Percentiles rank a stretch among this genome's conserved stretches.
phyloP scores from a whole-genome alignment of 2,888 invertebrate genomes.

The Netelia virgata region DNA sequence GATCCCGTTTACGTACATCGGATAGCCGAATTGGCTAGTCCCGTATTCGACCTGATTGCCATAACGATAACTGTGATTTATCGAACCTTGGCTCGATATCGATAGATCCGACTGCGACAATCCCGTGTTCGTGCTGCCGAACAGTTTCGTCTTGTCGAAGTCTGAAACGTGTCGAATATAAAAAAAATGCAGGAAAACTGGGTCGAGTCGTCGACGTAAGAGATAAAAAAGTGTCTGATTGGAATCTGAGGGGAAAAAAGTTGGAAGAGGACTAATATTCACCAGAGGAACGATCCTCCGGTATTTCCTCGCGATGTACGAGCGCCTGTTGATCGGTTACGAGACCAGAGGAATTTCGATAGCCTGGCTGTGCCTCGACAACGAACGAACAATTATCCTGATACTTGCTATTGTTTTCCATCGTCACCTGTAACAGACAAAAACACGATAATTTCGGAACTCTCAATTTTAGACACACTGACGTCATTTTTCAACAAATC shows the following conservation, averaged over 20 bases:
- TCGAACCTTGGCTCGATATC: slow-evolving; percentile 90
- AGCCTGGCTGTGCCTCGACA: slow-evolving; percentile 81
- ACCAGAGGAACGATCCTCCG: slow-evolving; percentile 79
- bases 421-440: slow-evolving; percentile 77
- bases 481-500: no score
- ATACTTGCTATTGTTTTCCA: slow-evolving; percentile 80
- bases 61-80: slow-evolving; percentile 91
- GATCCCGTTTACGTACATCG: slow-evolving; percentile 84
- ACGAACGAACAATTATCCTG: slow-evolving; percentile 82
- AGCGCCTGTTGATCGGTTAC: slow-evolving; percentile 86
- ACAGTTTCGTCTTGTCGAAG: slow-evolving; percentile 83
- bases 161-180: slow-evolving; percentile 69
- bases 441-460: not conserved
- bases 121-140: slow-evolving; percentile 90
- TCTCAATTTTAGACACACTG: not conserved
- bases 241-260: not conserved
- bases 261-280: slow-evolving; percentile 13
- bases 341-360: slow-evolving; percentile 76
- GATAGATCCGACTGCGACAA: slow-evolving; percentile 93
- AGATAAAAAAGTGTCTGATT: no score
- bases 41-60: slow-evolving; percentile 93
- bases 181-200: slow-evolving; percentile 8
- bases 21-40: slow-evolving; percentile 90
- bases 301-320: slow-evolving; percentile 85
- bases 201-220: no score